These are phyloP conservation scores for Andrena bucephala DNA, from an alignment of 2,888 invertebrate genomes.

Conservation along the genomic window DNA sequence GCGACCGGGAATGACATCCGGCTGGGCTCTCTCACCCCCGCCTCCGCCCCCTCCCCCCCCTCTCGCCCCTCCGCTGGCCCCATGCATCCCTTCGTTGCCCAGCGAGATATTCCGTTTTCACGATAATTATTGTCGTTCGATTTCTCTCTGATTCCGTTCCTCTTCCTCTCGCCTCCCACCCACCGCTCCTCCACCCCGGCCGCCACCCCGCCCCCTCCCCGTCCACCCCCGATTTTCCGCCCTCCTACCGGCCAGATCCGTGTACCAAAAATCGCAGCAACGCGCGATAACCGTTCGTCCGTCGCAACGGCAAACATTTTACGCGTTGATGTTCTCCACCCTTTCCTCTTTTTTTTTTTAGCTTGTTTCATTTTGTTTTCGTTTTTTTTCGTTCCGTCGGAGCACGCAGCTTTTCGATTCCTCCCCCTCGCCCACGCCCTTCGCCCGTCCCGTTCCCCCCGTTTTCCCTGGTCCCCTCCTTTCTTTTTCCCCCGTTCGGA, in stretches of 20 bases:
- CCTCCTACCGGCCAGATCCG: slow-evolving; percentile 45
- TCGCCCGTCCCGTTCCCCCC: slow-evolving; percentile 20
- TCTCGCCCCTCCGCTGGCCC: slow-evolving; percentile 63
- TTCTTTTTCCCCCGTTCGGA: slow-evolving; percentile 27
- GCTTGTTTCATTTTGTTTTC: slow-evolving; percentile 7
- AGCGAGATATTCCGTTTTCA: slow-evolving; percentile 83
- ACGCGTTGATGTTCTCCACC: slow-evolving; percentile 70
- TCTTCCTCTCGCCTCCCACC: slow-evolving; percentile 41
- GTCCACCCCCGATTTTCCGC: slow-evolving; percentile 54
- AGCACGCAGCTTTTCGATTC: slow-evolving; percentile 50
- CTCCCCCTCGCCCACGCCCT: slow-evolving; percentile 13
- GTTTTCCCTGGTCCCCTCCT: neutral
- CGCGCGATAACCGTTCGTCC: slow-evolving; percentile 74
- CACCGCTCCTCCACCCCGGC: slow-evolving; percentile 18
- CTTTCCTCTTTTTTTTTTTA: slow-evolving; percentile 14
- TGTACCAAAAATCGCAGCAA: slow-evolving; percentile 72
- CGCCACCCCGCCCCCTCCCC: neutral
- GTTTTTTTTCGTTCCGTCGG: slow-evolving; percentile 25
- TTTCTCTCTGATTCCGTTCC: slow-evolving; percentile 69
- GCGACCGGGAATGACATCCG: slow-evolving; percentile 83
- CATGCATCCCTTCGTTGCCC: slow-evolving; percentile 68
- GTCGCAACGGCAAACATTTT: slow-evolving; percentile 75
- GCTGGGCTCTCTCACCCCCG: slow-evolving; percentile 71
- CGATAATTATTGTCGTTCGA: slow-evolving; percentile 84
- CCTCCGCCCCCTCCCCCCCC: slow-evolving; percentile 4